Percentiles rank a stretch among this genome's conserved stretches.
These are phyloP conservation scores for Myotis yumanensis DNA, from an alignment of 2,113 vertebrate genomes.

Conservation along the genomic window DNA sequence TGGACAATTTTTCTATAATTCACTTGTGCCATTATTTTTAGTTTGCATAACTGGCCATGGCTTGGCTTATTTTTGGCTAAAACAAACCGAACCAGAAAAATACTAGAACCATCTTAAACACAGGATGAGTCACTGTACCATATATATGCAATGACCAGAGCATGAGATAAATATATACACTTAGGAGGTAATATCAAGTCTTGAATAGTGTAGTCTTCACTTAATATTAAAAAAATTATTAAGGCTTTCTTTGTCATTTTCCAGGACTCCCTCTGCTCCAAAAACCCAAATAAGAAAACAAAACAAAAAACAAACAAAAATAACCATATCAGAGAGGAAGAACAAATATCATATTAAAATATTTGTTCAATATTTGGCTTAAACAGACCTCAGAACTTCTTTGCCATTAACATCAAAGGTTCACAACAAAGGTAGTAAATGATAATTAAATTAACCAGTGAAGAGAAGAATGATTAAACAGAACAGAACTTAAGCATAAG, in stretches of 20 bases:
- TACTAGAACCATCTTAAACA: not conserved
- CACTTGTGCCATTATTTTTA: not conserved
- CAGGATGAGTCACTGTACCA: not conserved
- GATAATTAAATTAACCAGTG: not conserved
- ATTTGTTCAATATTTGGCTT: not conserved
- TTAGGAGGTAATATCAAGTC: not conserved
- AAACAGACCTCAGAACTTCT: not conserved
- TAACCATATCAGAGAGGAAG: not conserved
- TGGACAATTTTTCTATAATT: not conserved
- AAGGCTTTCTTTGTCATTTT: conserved; percentile 12
- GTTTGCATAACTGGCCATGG: not conserved
- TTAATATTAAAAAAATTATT: not conserved
- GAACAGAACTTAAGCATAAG: not conserved
- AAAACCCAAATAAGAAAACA: not conserved
- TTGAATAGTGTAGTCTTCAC: not conserved
- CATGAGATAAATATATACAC: not conserved
- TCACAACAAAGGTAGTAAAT: not conserved
- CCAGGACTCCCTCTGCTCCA: not conserved
- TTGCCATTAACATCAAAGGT: not conserved
- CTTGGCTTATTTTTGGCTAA: not conserved
- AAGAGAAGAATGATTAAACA: not conserved
- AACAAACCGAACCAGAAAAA: not conserved
- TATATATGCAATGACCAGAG: not conserved
- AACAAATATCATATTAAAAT: conserved; percentile 10
- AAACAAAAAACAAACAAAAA: not conserved